Evolutionary conservation across 2,888 invertebrate species (phyloP).

Genomic region (Chironomus tentans): DNA sequence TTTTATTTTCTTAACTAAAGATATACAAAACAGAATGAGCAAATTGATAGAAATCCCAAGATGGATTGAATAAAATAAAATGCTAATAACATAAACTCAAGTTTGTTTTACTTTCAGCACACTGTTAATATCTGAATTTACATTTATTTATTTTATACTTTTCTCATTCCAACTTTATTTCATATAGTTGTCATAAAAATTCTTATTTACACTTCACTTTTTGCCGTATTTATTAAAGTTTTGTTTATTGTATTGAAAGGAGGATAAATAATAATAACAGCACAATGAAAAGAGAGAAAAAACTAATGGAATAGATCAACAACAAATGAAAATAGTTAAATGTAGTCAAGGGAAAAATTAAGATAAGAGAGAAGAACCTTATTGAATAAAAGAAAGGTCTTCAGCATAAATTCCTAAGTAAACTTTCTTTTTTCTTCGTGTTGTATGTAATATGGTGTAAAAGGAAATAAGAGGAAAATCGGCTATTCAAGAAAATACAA

Average conservation of each 20-base stretch:
- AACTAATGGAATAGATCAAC: not conserved
- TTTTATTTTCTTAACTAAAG: not conserved
- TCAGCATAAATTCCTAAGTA: too few species aligned
- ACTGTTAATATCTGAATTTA: not conserved
- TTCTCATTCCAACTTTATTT: not conserved
- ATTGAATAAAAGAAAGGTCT: too few species aligned
- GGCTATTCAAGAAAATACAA: too few species aligned
- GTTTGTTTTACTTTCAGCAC: constrained; percentile 7
- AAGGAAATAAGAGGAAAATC: too few species aligned
- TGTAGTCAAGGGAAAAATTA: constrained; percentile 15
- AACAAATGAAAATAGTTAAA: constrained; percentile 14
- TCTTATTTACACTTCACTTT: too few species aligned
- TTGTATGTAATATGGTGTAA: too few species aligned
- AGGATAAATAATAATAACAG: not conserved
- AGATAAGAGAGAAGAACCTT: not conserved
- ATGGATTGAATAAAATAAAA: too few species aligned
- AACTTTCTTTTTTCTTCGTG: too few species aligned
- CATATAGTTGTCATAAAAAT: not conserved
- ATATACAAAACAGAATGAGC: not conserved
- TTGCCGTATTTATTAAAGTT: too few species aligned
- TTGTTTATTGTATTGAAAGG: not conserved
- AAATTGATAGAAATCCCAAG: not conserved
- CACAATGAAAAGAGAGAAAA: not conserved
- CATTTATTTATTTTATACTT: not conserved
- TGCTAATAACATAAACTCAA: not conserved